These are phyloP conservation scores for Margarornis squamiger DNA, from an alignment of 2,797 vertebrate genomes.

Conservation along the genomic window DNA sequence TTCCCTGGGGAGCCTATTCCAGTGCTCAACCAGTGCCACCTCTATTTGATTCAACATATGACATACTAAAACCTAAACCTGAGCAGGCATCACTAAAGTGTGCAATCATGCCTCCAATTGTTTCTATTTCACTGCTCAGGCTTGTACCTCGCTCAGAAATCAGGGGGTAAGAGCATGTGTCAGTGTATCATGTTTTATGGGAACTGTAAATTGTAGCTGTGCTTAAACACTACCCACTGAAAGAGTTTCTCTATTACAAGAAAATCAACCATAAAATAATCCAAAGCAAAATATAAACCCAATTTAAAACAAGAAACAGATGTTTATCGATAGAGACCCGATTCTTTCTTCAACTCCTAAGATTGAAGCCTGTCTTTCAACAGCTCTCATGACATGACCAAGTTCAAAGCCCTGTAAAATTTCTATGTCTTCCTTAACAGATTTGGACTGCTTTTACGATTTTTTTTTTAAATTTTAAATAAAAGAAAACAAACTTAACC, in stretches of 20 bases:
- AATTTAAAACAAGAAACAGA: neutral
- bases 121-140: neutral
- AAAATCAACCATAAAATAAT: constrained; percentile 1
- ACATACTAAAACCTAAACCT: neutral
- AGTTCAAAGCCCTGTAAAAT: neutral
- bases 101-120: neutral
- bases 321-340: neutral
- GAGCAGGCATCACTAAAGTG: neutral
- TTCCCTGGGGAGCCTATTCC: neutral
- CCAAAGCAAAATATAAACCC: neutral
- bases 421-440: neutral
- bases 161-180: neutral
- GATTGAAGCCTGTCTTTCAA: neutral
- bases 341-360: neutral
- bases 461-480: neutral
- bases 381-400: rapidly evolving
- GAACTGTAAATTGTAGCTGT: neutral
- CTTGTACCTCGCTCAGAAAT: neutral
- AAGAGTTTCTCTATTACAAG: neutral
- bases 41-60: neutral
- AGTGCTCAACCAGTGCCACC: neutral
- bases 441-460: neutral
- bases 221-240: neutral
- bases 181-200: neutral
- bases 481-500: neutral